Evolutionary conservation across 1,140 invertebrate genomes (phyloP), one percentile per base, ranked within the genome.

Genomic region (Araneus ventricosus): DNA sequence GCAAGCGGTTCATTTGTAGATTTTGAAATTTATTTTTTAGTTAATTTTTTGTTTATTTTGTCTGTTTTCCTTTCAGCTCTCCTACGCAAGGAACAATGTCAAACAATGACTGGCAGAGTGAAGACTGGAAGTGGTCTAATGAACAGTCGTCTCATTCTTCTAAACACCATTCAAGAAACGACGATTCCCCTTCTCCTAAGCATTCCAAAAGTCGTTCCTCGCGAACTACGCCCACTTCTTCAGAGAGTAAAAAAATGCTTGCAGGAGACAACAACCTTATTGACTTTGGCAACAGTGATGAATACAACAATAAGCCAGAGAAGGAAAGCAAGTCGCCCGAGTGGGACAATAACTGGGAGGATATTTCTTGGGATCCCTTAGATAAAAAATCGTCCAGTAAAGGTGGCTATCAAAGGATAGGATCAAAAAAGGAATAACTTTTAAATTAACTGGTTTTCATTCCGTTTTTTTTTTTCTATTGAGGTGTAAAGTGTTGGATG

Each of bases 321-420:
- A 63, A 86, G 27, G 41, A 57, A 34, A 45, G n/a, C 1, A 63
- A 41, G 20, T 27, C 59, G 22, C 34, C 34, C 6, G 67, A 87
- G 17, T 59, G 85, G 63, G 67, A 88, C 22, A 57, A 75, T 30
- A 87, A 79, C 14, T 88, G 85, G 85, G 85, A 88, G 17, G 84
- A 93, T 37, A 24, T 37, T 5, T 45, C 57, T 20, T 93, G 91
- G 91, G 91, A 93, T 22, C 37, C 85, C 7, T 39, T 93, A n/a
- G 91, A 88, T 52, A 93, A 70, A 80, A 91, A 91, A 52, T 63
- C 90, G 20, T 61, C 88, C 3, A 75, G 63, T 82, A 92, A 82
- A 80, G 91, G 91, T 59, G 88, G 88, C 7, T 93, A 93, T 37
- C 91, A 93, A 80, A 87, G 91, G 67, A 93, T 93, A 93, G 91